Percentiles rank a stretch among this genome's conserved stretches.
These are phyloP conservation scores for Drosophila novamexicana DNA, from an alignment of 1,140 invertebrate genomes.

Conservation along the genomic window DNA sequence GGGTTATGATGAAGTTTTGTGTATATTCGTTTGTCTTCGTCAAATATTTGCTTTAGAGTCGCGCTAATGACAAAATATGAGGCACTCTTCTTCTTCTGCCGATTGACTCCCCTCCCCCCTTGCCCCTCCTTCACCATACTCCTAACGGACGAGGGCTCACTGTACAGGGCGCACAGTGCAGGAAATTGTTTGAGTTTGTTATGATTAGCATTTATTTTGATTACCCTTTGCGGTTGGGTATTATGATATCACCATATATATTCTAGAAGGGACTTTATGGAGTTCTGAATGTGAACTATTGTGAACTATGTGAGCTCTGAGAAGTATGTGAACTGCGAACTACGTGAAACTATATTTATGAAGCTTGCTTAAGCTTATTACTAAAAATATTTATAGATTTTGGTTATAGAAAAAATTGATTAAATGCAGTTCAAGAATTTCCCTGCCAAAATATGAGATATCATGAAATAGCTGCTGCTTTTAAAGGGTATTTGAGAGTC, in stretches of 20 bases:
- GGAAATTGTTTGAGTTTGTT: constrained; percentile 33
- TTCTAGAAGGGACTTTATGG: too few species aligned
- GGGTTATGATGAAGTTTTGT: constrained; percentile 43
- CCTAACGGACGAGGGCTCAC: not conserved
- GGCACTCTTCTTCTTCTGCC: constrained; percentile 12
- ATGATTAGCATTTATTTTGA: constrained; percentile 23
- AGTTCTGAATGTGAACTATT: too few species aligned
- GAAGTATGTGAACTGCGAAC: too few species aligned
- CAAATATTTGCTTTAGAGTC: constrained; percentile 50
- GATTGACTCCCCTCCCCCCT: too few species aligned
- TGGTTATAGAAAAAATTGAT: too few species aligned
- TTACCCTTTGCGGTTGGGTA: not conserved
- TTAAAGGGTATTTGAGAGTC: not conserved
- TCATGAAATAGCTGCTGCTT: not conserved
- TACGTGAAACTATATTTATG: too few species aligned
- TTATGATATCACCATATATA: too few species aligned
- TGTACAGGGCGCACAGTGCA: constrained; percentile 9
- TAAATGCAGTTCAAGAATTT: too few species aligned
- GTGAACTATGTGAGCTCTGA: too few species aligned
- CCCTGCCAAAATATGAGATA: too few species aligned
- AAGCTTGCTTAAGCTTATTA: too few species aligned
- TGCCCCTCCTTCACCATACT: not conserved
- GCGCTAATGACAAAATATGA: constrained; percentile 50
- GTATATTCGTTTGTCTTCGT: constrained; percentile 48
- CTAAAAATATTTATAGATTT: too few species aligned